These are phyloP conservation scores for Myotis daubentonii DNA, from an alignment of 2,797 vertebrate species.

Conservation along the genomic window DNA sequence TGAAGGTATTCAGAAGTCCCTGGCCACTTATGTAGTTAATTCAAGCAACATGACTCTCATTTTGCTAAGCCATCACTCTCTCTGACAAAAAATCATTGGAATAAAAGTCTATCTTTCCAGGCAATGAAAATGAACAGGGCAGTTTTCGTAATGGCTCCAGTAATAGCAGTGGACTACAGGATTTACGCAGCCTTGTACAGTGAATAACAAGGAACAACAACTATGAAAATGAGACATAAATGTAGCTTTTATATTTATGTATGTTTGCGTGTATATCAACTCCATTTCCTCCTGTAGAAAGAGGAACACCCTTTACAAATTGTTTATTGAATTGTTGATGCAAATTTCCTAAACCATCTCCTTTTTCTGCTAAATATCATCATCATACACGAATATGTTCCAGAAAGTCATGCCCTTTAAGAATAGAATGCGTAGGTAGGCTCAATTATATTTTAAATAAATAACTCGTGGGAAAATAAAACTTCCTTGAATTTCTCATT, in stretches of 20 bases:
- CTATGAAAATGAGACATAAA: neutral
- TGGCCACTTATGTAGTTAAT: conserved; percentile 59
- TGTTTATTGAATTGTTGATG: neutral
- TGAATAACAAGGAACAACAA: conserved; percentile 9
- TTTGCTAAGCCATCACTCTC: conserved; percentile 64
- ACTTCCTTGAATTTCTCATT: neutral
- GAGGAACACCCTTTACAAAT: neutral
- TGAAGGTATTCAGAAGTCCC: conserved; percentile 61
- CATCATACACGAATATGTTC: neutral
- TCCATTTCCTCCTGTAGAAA: conserved; percentile 1
- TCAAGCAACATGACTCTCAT: conserved; percentile 66
- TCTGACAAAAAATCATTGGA: conserved; percentile 73
- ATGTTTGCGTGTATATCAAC: neutral
- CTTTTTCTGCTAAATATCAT: neutral
- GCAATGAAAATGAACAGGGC: conserved; percentile 56
- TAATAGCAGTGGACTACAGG: conserved; percentile 7
- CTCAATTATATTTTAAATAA: conserved; percentile 52
- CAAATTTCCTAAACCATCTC: conserved; percentile 15
- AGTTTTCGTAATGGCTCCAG: neutral
- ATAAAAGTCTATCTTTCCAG: conserved; percentile 71
- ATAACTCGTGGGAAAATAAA: neutral
- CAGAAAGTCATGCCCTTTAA: neutral
- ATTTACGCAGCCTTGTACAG: conserved; percentile 22
- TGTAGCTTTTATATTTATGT: neutral
- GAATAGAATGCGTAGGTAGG: neutral